Evolutionary conservation across 2,888 invertebrate genomes (phyloP).

Genomic region (Junonia oenone): DNA sequence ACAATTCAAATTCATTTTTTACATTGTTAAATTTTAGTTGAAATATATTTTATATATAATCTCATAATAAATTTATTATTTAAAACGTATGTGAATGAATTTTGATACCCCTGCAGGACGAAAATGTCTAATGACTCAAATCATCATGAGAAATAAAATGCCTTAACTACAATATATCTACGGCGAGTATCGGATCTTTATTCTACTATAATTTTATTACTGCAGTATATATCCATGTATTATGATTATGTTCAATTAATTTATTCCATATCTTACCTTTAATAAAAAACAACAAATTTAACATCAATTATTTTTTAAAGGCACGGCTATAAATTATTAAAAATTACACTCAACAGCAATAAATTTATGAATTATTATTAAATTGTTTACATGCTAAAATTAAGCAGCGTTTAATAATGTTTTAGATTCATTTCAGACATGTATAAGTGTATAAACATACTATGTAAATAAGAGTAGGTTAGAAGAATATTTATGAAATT

Average conservation of each 20-base stretch:
- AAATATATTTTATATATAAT: not conserved
- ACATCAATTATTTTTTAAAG: constrained; percentile 7
- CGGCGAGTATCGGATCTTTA: constrained; percentile 2
- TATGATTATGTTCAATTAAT: not conserved
- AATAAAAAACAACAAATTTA: constrained; percentile 13
- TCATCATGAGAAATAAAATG: not conserved
- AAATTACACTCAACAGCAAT: not conserved
- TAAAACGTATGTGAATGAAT: constrained; percentile 1
- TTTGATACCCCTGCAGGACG: not conserved
- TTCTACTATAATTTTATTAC: not conserved
- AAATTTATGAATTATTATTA: constrained; percentile 5
- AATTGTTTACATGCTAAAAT: not conserved
- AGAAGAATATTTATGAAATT: no score
- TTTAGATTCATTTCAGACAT: constrained; percentile 11
- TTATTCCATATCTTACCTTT: constrained; percentile 8
- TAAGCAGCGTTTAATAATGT: not conserved
- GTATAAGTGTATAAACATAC: constrained; percentile 33
- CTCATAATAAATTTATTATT: not conserved
- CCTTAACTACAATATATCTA: constrained; percentile 5
- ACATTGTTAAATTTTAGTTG: not conserved
- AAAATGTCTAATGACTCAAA: not conserved
- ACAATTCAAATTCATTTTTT: constrained; percentile 32
- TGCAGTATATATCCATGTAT: not conserved
- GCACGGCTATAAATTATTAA: constrained; percentile 16
- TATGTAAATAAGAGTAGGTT: constrained; percentile 11